These are phyloP conservation scores for Loris lydekkerianus DNA, from an alignment of 2,797 vertebrate genomes.

Conservation along the genomic window DNA sequence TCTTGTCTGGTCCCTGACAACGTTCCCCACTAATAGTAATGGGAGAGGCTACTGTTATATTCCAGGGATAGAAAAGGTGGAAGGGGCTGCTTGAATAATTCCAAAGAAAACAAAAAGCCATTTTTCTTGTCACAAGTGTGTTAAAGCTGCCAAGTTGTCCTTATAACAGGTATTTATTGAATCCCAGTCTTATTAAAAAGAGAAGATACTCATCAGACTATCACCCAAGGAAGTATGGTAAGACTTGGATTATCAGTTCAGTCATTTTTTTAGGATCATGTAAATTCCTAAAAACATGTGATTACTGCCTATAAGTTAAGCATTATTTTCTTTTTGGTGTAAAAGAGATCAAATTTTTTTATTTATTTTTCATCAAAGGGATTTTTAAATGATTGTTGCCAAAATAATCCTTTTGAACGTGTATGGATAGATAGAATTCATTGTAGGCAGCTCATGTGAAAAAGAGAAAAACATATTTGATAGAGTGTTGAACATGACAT, in stretches of 20 bases:
- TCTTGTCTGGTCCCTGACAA: not conserved
- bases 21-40: not conserved
- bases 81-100: not conserved
- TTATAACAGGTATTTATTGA: not conserved
- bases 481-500: not conserved
- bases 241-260: not conserved
- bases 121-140: not conserved
- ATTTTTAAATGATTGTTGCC: not conserved
- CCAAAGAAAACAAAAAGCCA: not conserved
- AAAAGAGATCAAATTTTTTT: not conserved
- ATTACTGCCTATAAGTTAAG: not conserved
- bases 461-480: not conserved
- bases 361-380: not conserved
- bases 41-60: not conserved
- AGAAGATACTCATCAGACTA: not conserved
- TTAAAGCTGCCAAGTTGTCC: not conserved
- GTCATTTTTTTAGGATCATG: not conserved
- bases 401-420: not conserved
- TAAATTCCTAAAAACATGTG: conserved; percentile 10
- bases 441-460: not conserved
- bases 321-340: not conserved
- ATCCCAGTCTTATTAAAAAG: not conserved
- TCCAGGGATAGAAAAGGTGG: not conserved
- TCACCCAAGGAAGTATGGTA: not conserved
- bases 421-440: not conserved